Conservation (phyloP, 2,113 vertebrate species). For the Ameiurus melas region DNA sequence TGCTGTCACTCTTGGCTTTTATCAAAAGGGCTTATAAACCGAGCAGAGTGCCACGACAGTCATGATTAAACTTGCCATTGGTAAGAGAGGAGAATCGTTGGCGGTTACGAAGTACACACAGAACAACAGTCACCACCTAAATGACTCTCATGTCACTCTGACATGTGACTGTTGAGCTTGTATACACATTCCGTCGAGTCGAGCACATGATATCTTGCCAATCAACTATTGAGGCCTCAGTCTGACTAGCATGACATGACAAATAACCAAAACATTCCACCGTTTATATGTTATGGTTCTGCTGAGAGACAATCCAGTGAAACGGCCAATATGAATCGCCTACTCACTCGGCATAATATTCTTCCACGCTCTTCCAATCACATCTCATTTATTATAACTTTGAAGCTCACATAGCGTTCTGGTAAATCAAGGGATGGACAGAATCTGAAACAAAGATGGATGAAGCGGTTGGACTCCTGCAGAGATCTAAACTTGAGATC, state of each 20-base stretch:
- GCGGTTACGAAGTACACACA: conserved; percentile 19
- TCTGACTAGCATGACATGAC: neutral
- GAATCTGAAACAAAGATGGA: conserved; percentile 28
- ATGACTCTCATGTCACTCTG: conserved; percentile 1
- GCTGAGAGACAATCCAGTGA: conserved; percentile 4
- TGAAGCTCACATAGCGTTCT: conserved; percentile 31
- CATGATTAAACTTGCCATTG: conserved; percentile 22
- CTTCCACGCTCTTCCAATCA: conserved; percentile 29
- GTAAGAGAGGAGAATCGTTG: conserved; percentile 10
- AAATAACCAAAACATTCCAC: conserved; percentile 20
- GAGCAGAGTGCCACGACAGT: conserved; percentile 1
- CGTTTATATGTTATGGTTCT: neutral
- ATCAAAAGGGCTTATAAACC: conserved; percentile 37
- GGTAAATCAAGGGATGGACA: conserved; percentile 32
- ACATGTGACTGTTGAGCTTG: neutral
- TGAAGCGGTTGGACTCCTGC: conserved; percentile 41
- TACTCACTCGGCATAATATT: conserved; percentile 23
- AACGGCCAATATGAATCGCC: neutral
- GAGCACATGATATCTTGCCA: conserved; percentile 9
- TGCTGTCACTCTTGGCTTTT: conserved; percentile 45
- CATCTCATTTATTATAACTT: conserved; percentile 37
- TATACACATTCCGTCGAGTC: neutral
- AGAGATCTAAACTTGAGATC: conserved; percentile 34
- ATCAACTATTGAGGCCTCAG: neutral
- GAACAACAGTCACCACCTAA: conserved; percentile 24